Evolutionary conservation across 2,888 invertebrate genomes (phyloP).

Genomic region (Hipparchia sbordonii): DNA sequence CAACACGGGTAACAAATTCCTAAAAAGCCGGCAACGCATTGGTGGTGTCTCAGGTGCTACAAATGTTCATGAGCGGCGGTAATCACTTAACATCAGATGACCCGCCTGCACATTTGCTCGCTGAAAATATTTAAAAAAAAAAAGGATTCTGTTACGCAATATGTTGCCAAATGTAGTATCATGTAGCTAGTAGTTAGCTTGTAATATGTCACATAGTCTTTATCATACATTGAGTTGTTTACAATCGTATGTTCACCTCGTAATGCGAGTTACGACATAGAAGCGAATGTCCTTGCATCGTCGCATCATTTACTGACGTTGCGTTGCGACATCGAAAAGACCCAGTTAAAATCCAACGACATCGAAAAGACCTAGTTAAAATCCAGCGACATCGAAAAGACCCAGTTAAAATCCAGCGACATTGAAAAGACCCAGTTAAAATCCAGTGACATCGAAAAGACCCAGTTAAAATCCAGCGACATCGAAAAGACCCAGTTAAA

Average conservation of each 20-base stretch:
- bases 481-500: too few relatives aligned
- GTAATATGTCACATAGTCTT: not conserved
- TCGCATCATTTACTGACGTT: constrained; percentile 25
- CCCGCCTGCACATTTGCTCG: too few relatives aligned
- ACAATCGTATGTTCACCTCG: constrained; percentile 18
- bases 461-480: too few relatives aligned
- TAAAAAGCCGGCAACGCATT: too few relatives aligned
- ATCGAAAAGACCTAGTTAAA: constrained; percentile 27
- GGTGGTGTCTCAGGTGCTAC: too few relatives aligned
- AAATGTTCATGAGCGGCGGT: too few relatives aligned
- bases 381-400: constrained; percentile 29
- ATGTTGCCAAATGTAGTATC: too few relatives aligned
- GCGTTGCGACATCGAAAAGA: constrained; percentile 29
- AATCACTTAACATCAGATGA: too few relatives aligned
- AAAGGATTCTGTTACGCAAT: too few relatives aligned
- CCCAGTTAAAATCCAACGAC: constrained; percentile 28
- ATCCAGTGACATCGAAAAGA: not conserved
- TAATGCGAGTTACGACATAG: constrained; percentile 17
- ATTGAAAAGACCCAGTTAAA: constrained; percentile 27
- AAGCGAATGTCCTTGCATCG: constrained; percentile 28
- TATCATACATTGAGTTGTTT: constrained; percentile 17
- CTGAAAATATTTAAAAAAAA: too few relatives aligned
- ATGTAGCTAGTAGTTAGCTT: too few relatives aligned
- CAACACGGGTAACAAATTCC: too few relatives aligned
- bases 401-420: constrained; percentile 28